Conservation (phyloP, 2,113 vertebrate species). For the Sporophila hypoxantha region DNA sequence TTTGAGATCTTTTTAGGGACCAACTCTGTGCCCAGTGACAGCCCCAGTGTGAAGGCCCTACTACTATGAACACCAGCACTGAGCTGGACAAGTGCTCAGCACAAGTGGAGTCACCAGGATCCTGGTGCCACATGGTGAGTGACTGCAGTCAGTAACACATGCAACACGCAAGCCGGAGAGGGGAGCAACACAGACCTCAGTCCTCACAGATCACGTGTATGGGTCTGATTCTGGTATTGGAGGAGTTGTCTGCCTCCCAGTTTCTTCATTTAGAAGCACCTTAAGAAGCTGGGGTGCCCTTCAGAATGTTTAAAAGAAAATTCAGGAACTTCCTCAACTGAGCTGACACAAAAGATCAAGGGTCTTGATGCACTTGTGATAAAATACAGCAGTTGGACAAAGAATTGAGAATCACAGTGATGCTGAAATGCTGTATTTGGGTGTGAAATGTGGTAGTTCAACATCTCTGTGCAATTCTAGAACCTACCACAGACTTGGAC, state of each 20-base stretch:
- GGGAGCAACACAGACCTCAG: not conserved
- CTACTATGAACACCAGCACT: not conserved
- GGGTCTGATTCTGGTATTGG: not conserved
- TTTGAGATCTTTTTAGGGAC: not conserved
- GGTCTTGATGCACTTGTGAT: not conserved
- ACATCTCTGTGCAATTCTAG: not conserved
- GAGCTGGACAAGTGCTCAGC: not conserved
- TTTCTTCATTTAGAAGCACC: not conserved
- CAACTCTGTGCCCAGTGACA: not conserved
- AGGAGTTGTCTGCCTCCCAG: not conserved
- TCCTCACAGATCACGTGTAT: not conserved
- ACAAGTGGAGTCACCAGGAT: not conserved
- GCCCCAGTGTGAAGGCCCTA: not conserved
- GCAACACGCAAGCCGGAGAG: not conserved
- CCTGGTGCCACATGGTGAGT: rapidly evolving
- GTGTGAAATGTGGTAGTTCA: not conserved
- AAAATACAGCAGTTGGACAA: not conserved
- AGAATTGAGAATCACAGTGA: not conserved
- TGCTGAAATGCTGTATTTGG: not conserved
- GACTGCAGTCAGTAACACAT: not conserved
- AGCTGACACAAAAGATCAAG: not conserved
- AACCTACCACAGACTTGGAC: not conserved
- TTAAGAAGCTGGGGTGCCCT: not conserved
- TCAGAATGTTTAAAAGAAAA: not conserved
- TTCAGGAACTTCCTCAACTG: not conserved